Evolutionary conservation across 2,888 invertebrate species (phyloP).

Genomic region (Neoascia interrupta): DNA sequence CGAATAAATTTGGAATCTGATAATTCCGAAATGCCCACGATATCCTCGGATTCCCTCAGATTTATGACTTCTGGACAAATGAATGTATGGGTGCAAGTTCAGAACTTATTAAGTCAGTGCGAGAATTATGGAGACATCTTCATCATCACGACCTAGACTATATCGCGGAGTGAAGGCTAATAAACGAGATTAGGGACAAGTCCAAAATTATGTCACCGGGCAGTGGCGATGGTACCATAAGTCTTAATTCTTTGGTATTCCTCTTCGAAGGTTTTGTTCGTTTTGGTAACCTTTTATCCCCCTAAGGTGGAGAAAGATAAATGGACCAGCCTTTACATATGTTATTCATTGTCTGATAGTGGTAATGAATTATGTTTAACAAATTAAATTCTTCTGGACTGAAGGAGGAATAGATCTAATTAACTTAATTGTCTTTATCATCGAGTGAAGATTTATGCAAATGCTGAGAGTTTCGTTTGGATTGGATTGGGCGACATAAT

Average conservation of each 20-base stretch:
- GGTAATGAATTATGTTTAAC: slow-evolving; percentile 63
- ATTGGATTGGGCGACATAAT: neutral
- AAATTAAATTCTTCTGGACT: slow-evolving; percentile 37
- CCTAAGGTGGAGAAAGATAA: slow-evolving; percentile 49
- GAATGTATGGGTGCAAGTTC: slow-evolving; percentile 14
- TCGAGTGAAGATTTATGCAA: slow-evolving; percentile 42
- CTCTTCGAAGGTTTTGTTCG: neutral
- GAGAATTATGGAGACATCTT: slow-evolving; percentile 58
- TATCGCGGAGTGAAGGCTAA: slow-evolving; percentile 45
- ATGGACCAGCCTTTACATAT: slow-evolving; percentile 50
- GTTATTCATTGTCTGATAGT: slow-evolving; percentile 46
- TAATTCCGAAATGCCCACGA: slow-evolving; percentile 38
- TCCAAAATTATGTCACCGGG: slow-evolving; percentile 3
- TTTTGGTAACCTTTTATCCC: slow-evolving; percentile 7
- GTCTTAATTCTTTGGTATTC: slow-evolving; percentile 6
- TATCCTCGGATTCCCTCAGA: slow-evolving; percentile 36
- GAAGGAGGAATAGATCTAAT: slow-evolving; percentile 40
- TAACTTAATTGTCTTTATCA: slow-evolving; percentile 64
- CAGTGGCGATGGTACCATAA: no score
- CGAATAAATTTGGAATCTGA: slow-evolving; percentile 65
- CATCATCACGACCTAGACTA: slow-evolving; percentile 39
- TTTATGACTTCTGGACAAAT: slow-evolving; percentile 46
- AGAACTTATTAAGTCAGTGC: slow-evolving; percentile 35
- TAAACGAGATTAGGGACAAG: slow-evolving; percentile 44
- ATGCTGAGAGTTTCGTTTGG: slow-evolving; percentile 3